Evolutionary conservation across 2,797 vertebrate species (phyloP), one percentile per base, ranked within the genome.

Genomic region (Selene dorsalis): DNA sequence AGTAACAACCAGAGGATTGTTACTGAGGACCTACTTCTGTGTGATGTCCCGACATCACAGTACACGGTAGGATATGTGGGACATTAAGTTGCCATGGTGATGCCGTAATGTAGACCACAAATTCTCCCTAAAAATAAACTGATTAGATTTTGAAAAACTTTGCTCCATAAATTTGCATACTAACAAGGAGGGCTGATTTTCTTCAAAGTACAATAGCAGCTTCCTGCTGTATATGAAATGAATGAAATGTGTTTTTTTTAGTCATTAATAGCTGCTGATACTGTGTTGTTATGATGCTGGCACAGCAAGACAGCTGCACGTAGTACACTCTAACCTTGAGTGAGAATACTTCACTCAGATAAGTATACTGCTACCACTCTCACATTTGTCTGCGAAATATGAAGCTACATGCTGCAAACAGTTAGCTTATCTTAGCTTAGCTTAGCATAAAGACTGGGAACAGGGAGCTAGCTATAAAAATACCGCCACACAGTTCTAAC

Each of bases 31-130:
- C 57, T 52, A 45, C 20, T 60, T 55, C 14, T 71, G 45, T n/a
- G 58, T n/a, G 61, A 66, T 39, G 52, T 50, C 35, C 60, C 38
- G 24, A 24, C 18, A 26, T 26, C 43, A 11, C 50, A 5, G 43
- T 38, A 26, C 17, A 69, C 20, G 35, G 30, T 39, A 24, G 50
- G 66, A 48, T 32, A 57, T 32, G 47, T 65, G 63, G 72, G 62
- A 24, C 63, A 26, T 75, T 48, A 72, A 20, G 61, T 73, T 78
- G 52, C 69, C 52, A 82, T 64, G 41, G 48, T 22, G 59, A 73
- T 1, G 16, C 47, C 50, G 57, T 47, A 69, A 55, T 63, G 62
- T 61, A 22, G 63, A 72, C 16, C 61, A 61, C n/a, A 61, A 41
- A 61, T 26, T 53, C 43, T 13, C 38, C 13, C 47, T 24, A 47